Percentiles rank a stretch among this genome's conserved stretches.
phyloP scores from a whole-genome alignment of 2,888 invertebrate genomes.

The Amiota minor region DNA sequence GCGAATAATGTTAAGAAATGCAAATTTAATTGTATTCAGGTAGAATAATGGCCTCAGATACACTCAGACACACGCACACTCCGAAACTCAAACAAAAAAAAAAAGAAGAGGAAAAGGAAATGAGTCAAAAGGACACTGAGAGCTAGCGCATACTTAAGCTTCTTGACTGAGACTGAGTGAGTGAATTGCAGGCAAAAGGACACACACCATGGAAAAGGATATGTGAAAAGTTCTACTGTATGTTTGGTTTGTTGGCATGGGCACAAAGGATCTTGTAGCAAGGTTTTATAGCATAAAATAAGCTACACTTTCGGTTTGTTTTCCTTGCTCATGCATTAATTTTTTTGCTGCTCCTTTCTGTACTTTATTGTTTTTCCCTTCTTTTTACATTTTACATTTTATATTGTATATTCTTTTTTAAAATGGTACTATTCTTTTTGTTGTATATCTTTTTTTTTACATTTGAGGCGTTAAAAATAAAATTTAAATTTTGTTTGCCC shows the following conservation, averaged over 20 bases:
- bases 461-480: conserved; percentile 10
- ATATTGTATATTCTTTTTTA: background rate
- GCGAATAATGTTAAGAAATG: conserved; percentile 54
- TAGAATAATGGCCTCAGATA: conserved; percentile 58
- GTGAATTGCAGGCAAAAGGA: no score
- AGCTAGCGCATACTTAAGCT: no score
- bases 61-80: background rate
- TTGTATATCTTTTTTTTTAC: background rate
- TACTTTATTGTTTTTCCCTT: no score
- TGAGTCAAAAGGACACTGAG: no score
- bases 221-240: no score
- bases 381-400: no score
- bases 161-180: no score
- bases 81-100: no score
- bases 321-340: background rate
- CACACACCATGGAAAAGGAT: background rate
- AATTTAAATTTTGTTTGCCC: conserved; percentile 26
- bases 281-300: background rate
- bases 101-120: no score
- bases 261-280: conserved; percentile 32
- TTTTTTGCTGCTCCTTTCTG: background rate
- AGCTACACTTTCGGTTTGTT: conserved; percentile 31
- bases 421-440: background rate
- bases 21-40: conserved; percentile 70
- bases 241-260: conserved; percentile 26